These are phyloP conservation scores for Mormyrops boulengeri DNA, from an alignment of 2,797 vertebrate species.

Conservation along the genomic window DNA sequence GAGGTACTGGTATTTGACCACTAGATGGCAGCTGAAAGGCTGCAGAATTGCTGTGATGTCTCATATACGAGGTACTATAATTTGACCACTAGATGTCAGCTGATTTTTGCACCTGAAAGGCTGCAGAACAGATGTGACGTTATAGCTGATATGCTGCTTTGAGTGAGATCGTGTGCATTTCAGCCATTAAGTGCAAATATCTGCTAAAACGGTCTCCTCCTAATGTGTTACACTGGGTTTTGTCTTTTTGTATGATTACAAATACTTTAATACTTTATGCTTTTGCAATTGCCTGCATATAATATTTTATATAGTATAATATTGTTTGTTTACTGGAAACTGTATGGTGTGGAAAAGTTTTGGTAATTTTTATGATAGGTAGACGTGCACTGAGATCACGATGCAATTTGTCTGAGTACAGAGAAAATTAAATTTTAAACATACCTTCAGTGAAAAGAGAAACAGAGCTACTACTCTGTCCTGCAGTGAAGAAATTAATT, in stretches of 20 bases:
- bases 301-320: not conserved
- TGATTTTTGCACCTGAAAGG: not conserved
- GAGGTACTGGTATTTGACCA: not conserved
- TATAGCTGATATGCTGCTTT: not conserved
- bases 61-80: not conserved
- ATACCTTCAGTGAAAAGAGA: not conserved
- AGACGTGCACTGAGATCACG: not conserved
- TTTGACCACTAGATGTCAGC: slow-evolving; percentile 15
- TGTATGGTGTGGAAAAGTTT: not conserved
- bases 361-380: not conserved
- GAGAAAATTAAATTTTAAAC: not conserved
- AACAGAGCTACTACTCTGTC: not conserved
- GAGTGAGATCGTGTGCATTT: not conserved
- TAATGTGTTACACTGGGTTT: not conserved
- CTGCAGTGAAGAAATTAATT: not conserved
- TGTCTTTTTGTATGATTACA: not conserved
- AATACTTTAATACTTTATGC: not conserved
- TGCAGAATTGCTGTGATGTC: not conserved
- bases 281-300: not conserved
- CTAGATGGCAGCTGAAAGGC: not conserved
- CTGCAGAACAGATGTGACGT: not conserved
- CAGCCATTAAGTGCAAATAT: not conserved
- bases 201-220: not conserved
- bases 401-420: not conserved
- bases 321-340: not conserved